Evolutionary conservation across 1,140 invertebrate species (phyloP), one percentile per base, ranked within the genome.

Genomic region (Araneus ventricosus): DNA sequence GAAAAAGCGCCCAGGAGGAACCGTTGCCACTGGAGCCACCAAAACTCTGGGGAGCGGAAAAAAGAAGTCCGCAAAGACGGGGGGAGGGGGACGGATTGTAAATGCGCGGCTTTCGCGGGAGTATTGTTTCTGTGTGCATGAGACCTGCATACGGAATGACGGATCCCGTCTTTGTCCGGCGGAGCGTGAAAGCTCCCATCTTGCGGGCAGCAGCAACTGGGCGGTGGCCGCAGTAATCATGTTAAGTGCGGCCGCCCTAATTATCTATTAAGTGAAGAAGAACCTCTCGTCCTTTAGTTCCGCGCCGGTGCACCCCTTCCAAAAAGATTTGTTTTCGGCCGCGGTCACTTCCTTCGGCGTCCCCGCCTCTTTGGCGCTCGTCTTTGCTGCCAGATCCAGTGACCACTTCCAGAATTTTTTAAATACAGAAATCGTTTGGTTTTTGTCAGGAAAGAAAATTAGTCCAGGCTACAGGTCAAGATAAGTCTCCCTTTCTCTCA

Each of bases 191-290:
- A 86, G 84, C 30, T 14, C 27, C 59, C 84, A 86, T 75, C 70
- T 75, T 45, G 75, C 22, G 80, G 59, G 45, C 45, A 52, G 45
- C 45, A 52, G 45, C 84, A 52, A 61, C 84, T 88, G 86, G 86
- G 86, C 86, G 86, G 86, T 24, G 86, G 86, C 86, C 34, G 84
- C 52, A 67, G 86, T 88, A 88, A 88, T 88, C 86, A 88, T 63
- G 57, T 45, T 88, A 70, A 88, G 86, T 88, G 86, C 84, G 61
- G 37, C 34, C 57, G 61, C 86, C 39, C 86, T 88, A 88, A 88
- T 88, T 88, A 88, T 88, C 86, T 67, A 59, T 70, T 88, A 88
- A 88, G 86, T 70, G 86, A 61, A 67, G 57, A 88, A 88, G 86
- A 88, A 88, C 52, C 57, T 88, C 37, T 70, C 45, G 52, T 86